Conservation (phyloP, 23 tunicate genomes). For the Trididemnum miniatum region DNA sequence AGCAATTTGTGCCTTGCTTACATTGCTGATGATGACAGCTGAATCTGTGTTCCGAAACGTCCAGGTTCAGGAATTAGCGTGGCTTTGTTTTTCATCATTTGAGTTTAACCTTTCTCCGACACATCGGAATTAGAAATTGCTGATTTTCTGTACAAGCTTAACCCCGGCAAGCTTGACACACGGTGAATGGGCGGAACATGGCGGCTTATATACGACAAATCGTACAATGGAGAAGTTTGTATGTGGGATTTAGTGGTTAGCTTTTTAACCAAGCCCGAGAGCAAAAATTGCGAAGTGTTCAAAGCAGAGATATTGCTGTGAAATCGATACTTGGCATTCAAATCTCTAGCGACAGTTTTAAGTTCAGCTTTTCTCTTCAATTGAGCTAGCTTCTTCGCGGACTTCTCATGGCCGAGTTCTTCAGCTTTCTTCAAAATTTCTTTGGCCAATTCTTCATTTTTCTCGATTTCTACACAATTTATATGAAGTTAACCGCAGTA, state of each 20-base stretch:
- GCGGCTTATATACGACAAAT: not conserved
- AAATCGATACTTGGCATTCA: no score
- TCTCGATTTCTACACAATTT: slow-evolving; percentile 14
- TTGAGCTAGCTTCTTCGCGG: not conserved
- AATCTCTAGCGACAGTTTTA: no score
- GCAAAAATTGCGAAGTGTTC: not conserved
- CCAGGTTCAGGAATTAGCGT: no score
- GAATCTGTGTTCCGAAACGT: no score
- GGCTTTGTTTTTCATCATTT: no score
- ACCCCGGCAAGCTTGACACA: not conserved
- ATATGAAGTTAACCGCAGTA: no score
- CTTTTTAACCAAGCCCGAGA: not conserved
- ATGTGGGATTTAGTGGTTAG: not conserved
- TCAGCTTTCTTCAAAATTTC: slow-evolving; percentile 22
- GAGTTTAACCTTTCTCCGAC: no score
- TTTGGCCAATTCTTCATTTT: slow-evolving; percentile 23
- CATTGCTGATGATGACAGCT: no score
- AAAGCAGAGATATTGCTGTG: not conserved
- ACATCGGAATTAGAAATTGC: no score
- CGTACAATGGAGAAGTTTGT: not conserved
- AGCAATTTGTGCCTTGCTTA: no score
- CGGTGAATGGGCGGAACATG: not conserved
- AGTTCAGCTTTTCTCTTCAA: not conserved
- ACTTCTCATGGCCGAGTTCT: slow-evolving; percentile 14
- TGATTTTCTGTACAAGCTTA: not conserved